Evolutionary conservation across 2,888 invertebrate genomes (phyloP).

Genomic region (Campaea margaritaria): DNA sequence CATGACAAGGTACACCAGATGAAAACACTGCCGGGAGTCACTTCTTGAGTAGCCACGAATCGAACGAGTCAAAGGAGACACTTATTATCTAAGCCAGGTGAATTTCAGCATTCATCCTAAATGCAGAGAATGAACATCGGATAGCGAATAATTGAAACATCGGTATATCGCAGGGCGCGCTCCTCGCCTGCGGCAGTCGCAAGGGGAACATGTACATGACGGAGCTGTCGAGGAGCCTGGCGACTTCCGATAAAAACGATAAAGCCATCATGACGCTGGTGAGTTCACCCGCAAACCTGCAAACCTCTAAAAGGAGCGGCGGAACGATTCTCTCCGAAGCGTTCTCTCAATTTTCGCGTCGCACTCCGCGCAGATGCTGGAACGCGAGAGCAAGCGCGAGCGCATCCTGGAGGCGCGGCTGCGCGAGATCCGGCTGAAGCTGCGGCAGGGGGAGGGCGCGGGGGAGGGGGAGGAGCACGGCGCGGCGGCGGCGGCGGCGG

Average conservation of each 20-base stretch:
- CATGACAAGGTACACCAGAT: conserved; percentile 59
- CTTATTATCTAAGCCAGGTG: too few relatives aligned
- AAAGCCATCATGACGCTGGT: conserved; percentile 89
- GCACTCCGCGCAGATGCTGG: conserved; percentile 88
- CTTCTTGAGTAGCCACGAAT: too few relatives aligned
- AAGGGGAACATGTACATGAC: conserved; percentile 90
- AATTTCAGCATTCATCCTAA: too few relatives aligned
- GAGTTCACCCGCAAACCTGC: conserved; percentile 49
- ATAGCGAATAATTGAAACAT: too few relatives aligned
- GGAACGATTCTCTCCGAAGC: too few relatives aligned
- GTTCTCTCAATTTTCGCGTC: too few relatives aligned
- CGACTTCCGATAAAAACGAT: conserved; percentile 88
- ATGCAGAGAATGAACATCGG: too few relatives aligned
- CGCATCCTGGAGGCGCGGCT: conserved; percentile 95
- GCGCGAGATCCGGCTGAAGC: conserved; percentile 90
- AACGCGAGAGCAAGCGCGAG: conserved; percentile 94
- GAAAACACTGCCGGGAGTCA: too few relatives aligned
- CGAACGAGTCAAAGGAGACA: too few relatives aligned
- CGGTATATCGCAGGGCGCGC: conserved; percentile 75
- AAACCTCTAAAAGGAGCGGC: too few relatives aligned
- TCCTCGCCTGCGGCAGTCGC: conserved; percentile 90
- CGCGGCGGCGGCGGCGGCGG: conserved; percentile 63
- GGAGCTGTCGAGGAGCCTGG: conserved; percentile 89
- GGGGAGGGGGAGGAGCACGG: conserved; percentile 51
- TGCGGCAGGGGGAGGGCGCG: conserved; percentile 64